Evolutionary conservation across 2,888 invertebrate genomes (phyloP).

Genomic region (Calephelis perditalis): DNA sequence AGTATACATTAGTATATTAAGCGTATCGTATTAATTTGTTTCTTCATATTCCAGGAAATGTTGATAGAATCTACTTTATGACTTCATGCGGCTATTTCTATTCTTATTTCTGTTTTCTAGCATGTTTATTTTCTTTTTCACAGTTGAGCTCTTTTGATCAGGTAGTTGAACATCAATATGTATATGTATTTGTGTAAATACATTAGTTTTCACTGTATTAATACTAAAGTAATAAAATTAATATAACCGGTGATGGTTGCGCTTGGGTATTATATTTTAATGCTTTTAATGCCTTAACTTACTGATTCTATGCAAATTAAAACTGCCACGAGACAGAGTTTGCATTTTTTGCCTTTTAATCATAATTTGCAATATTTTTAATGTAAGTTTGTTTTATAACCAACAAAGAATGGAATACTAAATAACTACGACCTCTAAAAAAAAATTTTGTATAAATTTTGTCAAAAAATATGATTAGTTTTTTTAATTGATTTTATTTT

Average conservation of each 20-base stretch:
- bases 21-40: constrained; percentile 71
- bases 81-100: constrained; percentile 68
- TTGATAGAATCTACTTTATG: constrained; percentile 71
- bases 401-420: neutral
- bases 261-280: constrained; percentile 45
- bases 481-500: no score
- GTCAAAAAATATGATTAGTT: no score
- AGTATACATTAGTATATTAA: constrained; percentile 55
- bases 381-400: constrained; percentile 20
- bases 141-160: constrained; percentile 69
- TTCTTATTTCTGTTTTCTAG: constrained; percentile 61
- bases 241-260: constrained; percentile 56
- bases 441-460: no score
- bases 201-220: constrained; percentile 37
- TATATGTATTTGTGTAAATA: constrained; percentile 59
- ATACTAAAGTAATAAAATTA: constrained; percentile 32
- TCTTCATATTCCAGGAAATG: constrained; percentile 77
- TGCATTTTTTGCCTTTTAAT: constrained; percentile 43
- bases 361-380: constrained; percentile 12
- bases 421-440: no score
- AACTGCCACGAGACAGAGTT: constrained; percentile 75
- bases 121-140: constrained; percentile 69
- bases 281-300: constrained; percentile 56
- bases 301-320: constrained; percentile 53
- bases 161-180: constrained; percentile 58